Base-by-base conservation (phyloP, 2,113 vertebrate genomes). In the Sinocyclocheilus anshuiensis region DNA sequence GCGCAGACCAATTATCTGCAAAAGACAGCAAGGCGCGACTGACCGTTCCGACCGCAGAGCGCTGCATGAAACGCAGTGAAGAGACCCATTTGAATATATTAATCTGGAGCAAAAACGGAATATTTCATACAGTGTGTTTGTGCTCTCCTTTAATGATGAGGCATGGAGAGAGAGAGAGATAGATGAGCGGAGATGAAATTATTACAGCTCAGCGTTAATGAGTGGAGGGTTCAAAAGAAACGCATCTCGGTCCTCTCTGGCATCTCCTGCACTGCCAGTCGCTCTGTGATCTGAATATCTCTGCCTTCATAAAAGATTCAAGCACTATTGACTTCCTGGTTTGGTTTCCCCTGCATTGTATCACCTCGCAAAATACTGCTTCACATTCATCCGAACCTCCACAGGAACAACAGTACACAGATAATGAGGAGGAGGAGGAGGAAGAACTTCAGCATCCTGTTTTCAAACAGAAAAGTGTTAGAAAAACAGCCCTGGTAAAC, bases 281-380 rank as follows among this genome's bases (percentile, higher is more conserved):
- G 84, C 91, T 94, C 95, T 96, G 95, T 95, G 96, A 96, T 95
- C 95, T 93, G 96, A 97, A 97, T 96, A 95, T 91, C 96, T 96
- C 95, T 94, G 94, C 95, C 95, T 96, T 96, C 96, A 96, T 96
- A 95, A 97, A 96, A 97, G 92, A 97, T 96, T 96, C 96, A 96
- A 93, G 91, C 91, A 94, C 94, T 96, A 94, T 96, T 95, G 97
- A 96, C 95, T 95, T 94, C 92, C 92, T 91, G 65, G 83, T 92
- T 91, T 92, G 42, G 8, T 88, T 93, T 92, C 87, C 89, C 45
- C 45, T 86, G 78, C 91, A 90, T 90, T 91, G 92, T 87, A 89
- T 63, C 59, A 78, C n/a, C 91, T 93, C 88, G 86, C 76, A 67
- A 75, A 76, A 20, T 26, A 29, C 91, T 91, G 92, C 91, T 91